Conservation (phyloP, 2,888 invertebrate species). For the Alviniconcha strummeri region DNA sequence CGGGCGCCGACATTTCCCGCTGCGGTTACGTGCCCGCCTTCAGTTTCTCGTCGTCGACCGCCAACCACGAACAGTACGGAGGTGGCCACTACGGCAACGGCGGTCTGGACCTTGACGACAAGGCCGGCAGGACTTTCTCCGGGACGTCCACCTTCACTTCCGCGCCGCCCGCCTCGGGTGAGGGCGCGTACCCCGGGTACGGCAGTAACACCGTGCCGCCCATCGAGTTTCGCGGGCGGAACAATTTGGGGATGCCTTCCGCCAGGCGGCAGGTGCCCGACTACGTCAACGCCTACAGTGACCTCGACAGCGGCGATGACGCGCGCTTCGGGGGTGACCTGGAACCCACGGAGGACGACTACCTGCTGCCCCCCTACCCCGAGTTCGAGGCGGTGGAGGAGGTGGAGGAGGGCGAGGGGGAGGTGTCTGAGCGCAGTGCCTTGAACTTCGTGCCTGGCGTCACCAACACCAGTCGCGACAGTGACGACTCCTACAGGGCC, state of each 20-base stretch:
- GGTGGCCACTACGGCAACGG: neutral
- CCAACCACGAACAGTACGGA: neutral
- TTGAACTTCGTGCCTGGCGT: conserved; percentile 27
- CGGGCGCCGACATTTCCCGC: neutral
- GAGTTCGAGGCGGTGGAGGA: conserved; percentile 35
- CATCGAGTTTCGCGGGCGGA: conserved; percentile 26
- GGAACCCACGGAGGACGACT: conserved; percentile 38
- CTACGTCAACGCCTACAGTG: conserved; percentile 32
- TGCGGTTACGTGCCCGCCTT: neutral
- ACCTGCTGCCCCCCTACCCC: conserved; percentile 41
- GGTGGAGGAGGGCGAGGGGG: conserved; percentile 30
- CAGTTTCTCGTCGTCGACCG: neutral
- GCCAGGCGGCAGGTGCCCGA: neutral
- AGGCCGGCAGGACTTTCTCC: neutral
- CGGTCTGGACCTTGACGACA: neutral
- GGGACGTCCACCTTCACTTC: neutral
- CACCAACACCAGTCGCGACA: neutral
- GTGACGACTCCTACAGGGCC: neutral
- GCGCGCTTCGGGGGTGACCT: neutral
- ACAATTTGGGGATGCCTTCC: neutral
- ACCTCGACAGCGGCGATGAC: conserved; percentile 30
- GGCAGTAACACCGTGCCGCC: neutral
- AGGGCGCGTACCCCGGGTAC: neutral
- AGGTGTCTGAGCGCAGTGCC: conserved; percentile 32
- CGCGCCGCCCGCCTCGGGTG: neutral